These are phyloP conservation scores for Fukomys damarensis DNA, from an alignment of 2,113 vertebrate genomes.

Conservation along the genomic window DNA sequence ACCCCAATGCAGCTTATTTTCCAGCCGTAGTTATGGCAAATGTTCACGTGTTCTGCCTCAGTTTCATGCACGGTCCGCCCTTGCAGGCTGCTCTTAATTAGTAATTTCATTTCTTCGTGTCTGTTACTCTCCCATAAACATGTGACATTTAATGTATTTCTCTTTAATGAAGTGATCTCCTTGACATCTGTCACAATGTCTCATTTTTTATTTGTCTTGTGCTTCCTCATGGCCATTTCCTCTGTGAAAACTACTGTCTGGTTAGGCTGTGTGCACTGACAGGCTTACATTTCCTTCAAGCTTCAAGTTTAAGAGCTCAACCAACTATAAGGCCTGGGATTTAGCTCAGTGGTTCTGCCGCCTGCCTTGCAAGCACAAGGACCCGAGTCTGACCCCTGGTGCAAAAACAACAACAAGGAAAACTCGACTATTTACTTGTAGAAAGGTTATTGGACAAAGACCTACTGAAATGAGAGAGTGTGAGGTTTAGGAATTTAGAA, in stretches of 20 bases:
- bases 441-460: background rate
- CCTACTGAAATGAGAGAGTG: background rate
- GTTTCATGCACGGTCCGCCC: background rate
- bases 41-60: background rate
- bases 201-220: background rate
- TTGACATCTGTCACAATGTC: background rate
- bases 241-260: background rate
- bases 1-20: background rate
- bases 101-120: background rate
- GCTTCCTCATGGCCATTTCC: background rate
- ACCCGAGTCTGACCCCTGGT: too few species aligned
- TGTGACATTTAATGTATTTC: background rate
- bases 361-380: too few species aligned
- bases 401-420: too few species aligned
- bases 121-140: background rate
- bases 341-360: too few species aligned
- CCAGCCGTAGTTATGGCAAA: background rate
- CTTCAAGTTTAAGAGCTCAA: background rate
- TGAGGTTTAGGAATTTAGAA: background rate
- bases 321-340: too few species aligned
- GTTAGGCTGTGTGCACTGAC: accelerated
- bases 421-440: background rate
- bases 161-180: background rate
- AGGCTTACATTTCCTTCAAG: background rate
- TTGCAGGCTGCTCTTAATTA: background rate